Evolutionary conservation across 2,888 invertebrate species (phyloP).

Genomic region (Drosophila demipolita): DNA sequence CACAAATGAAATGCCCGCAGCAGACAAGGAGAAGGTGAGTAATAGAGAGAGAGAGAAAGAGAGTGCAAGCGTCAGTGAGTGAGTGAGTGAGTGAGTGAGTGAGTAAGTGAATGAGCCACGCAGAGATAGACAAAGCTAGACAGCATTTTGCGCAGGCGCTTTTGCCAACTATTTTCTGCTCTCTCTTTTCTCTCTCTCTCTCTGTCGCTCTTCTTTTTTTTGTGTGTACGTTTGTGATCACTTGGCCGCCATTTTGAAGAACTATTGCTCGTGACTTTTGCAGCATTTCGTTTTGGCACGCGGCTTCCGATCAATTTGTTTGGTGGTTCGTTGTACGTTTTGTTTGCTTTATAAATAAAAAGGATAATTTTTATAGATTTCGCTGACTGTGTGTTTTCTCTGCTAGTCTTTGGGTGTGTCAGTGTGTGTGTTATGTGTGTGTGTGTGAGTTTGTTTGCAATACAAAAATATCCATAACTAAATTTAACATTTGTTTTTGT

Average conservation of each 20-base stretch:
- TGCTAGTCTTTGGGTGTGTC: slow-evolving; percentile 1
- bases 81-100: slow-evolving; percentile 11
- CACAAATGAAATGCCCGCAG: slow-evolving; percentile 11
- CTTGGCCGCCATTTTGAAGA: slow-evolving; percentile 49
- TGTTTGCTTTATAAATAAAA: slow-evolving; percentile 58
- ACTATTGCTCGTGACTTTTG: slow-evolving; percentile 45
- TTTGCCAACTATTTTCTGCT: background rate
- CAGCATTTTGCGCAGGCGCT: slow-evolving; percentile 66
- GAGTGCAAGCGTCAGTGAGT: background rate
- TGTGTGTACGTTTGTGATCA: slow-evolving; percentile 18
- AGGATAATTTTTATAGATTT: slow-evolving; percentile 74
- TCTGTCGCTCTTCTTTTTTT: background rate
- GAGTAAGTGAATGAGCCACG: slow-evolving; percentile 24
- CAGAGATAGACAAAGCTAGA: slow-evolving; percentile 35
- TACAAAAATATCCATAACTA: slow-evolving; percentile 73
- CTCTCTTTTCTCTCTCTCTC: background rate
- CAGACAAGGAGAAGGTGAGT: background rate
- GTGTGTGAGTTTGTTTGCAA: slow-evolving; percentile 42
- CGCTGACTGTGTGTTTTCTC: slow-evolving; percentile 6
- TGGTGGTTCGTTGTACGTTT: slow-evolving; percentile 41
- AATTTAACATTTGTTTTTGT: slow-evolving; percentile 78
- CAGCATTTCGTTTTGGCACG: slow-evolving; percentile 36
- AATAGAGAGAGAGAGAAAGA: slow-evolving; percentile 1
- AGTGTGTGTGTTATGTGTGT: slow-evolving; percentile 4
- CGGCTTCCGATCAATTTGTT: slow-evolving; percentile 47